These are phyloP conservation scores for Lasioglossum malachurum DNA, from an alignment of 2,888 invertebrate species.

Conservation along the genomic window DNA sequence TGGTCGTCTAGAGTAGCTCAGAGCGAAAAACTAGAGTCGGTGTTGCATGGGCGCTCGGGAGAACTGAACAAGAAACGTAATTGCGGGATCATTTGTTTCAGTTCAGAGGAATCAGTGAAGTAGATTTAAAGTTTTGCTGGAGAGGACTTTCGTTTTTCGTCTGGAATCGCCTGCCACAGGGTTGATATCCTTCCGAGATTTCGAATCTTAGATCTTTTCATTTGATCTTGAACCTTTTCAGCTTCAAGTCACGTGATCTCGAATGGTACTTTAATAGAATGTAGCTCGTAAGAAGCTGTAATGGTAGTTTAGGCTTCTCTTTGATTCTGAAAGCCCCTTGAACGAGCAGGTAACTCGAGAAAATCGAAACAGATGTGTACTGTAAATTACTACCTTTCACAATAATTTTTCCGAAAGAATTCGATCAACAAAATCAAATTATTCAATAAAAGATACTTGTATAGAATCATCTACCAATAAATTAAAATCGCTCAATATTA, in stretches of 20 bases:
- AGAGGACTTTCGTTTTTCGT: slow-evolving; percentile 17
- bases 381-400: not conserved
- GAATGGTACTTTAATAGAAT: not conserved
- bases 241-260: slow-evolving; percentile 5
- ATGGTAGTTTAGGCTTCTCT: not conserved
- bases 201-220: not conserved
- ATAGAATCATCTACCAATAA: not conserved
- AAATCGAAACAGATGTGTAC: not conserved
- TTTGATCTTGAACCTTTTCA: not conserved
- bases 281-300: not conserved
- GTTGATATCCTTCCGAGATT: slow-evolving; percentile 7
- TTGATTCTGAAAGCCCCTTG: not conserved
- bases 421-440: not conserved
- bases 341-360: slow-evolving; percentile 1
- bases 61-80: slow-evolving; percentile 35
- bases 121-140: slow-evolving; percentile 25
- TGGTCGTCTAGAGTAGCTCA: not conserved
- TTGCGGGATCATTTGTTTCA: slow-evolving; percentile 44
- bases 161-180: not conserved
- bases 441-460: not conserved
- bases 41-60: not conserved
- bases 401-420: not conserved
- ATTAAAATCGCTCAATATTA: not conserved
- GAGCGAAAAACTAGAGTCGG: not conserved
- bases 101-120: slow-evolving; percentile 41